These are phyloP conservation scores for Pangasius djambal DNA, from an alignment of 2,797 vertebrate genomes.

Conservation along the genomic window DNA sequence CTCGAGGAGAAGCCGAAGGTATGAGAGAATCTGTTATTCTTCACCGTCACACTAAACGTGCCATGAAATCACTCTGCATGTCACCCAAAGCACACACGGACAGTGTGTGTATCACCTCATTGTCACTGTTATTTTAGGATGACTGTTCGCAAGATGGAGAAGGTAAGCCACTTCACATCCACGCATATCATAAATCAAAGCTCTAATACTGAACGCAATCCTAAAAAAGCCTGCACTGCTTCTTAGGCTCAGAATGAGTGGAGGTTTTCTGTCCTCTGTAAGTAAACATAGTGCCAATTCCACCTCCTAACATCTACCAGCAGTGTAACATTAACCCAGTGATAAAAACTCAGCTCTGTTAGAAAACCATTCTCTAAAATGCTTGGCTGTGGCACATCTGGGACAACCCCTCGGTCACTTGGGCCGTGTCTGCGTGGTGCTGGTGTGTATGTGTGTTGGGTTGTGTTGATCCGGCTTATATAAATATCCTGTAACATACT, in stretches of 20 bases:
- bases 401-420: not conserved
- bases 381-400: slow-evolving; percentile 7
- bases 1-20: slow-evolving; percentile 97
- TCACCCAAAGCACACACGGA: slow-evolving; percentile 28
- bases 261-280: slow-evolving; percentile 18
- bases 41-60: not conserved
- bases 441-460: not conserved
- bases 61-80: slow-evolving; percentile 24
- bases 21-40: slow-evolving; percentile 55
- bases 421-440: not conserved
- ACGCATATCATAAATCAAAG: slow-evolving; percentile 54
- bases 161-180: slow-evolving; percentile 68
- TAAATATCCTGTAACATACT: slow-evolving; percentile 13
- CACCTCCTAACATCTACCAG: slow-evolving; percentile 20
- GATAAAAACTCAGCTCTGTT: not conserved
- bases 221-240: slow-evolving; percentile 27
- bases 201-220: slow-evolving; percentile 23
- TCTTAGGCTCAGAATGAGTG: slow-evolving; percentile 19
- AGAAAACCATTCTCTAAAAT: slow-evolving; percentile 10
- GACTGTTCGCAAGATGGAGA: slow-evolving; percentile 60
- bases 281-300: slow-evolving; percentile 22
- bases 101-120: slow-evolving; percentile 39
- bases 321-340: slow-evolving; percentile 16
- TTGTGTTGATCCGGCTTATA: not conserved
- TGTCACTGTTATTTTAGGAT: slow-evolving; percentile 71